Base-by-base conservation (phyloP, 2,113 vertebrate species). In the Parus major region DNA sequence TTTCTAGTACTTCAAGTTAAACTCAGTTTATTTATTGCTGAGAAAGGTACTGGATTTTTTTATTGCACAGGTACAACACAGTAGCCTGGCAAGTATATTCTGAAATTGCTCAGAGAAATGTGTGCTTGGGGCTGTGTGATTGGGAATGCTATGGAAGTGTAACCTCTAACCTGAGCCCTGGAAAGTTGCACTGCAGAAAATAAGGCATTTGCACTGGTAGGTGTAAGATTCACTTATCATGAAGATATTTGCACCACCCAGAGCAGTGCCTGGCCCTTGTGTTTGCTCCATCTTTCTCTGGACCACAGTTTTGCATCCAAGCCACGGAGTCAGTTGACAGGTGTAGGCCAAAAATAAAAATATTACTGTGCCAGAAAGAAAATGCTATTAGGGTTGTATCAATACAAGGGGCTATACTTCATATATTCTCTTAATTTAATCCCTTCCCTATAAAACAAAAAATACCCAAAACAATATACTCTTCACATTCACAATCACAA, bases 11-110 rank as follows among this genome's bases (percentile, higher is more conserved):
- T 84, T 71, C 59, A 92, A 61, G 33, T 63, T 77, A 77, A 92
- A 85, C 49, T 76, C 57, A 88, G 41, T 15, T 87, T 88, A 70
- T 70, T 86, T 90, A 64, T 17, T 93, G 64, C 60, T 84, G 64
- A 78, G 82, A 90, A 88, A 81, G 55, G 39, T 33, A 72, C n/a
- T 81, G 79, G 71, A 25, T 60, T 28, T 77, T 78, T 82, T 85
- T 44, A 68, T 28, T 81, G 79, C 66, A 49, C n/a, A 59, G 82
- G 59, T 93, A 83, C 35, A 83, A 81, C 25, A 27, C 25, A 68
- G 68, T 35, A 87, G 64, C 56, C 78, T 82, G 63, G 55, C 36
- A 86, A 63, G 39, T 15, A 15, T 14, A 20, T 28, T 69, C 79
- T 70, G 69, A 64, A 55, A 50, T 61, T 68, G 44, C 53, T 31